Base-by-base conservation (phyloP, 1,140 invertebrate species). In the Brachionus sp. region DNA sequence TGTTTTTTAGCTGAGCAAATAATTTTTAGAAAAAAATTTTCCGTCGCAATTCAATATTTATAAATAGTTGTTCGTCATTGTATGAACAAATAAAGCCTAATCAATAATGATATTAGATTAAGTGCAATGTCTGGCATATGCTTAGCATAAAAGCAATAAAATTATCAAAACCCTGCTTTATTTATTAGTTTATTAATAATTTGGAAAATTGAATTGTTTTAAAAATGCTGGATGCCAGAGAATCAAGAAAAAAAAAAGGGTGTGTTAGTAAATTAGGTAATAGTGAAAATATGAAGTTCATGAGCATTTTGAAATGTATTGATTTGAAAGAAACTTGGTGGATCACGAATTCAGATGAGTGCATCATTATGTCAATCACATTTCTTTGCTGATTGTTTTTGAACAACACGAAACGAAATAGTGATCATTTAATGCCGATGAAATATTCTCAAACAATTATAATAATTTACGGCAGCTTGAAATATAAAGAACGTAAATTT, bases 401-500 rank as follows among this genome's bases (percentile, higher is more conserved):
- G 50, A 50, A 16, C 9, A 66, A 33, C 64, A 66, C 29, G 64
- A 66, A 66, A 16, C 7, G 64, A 66, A 66, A 33, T 13, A 66
- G 33, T 66, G 64, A 66, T 66, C 33, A 0, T 5, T n/a, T 33
- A 66, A 66, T 33, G n/a, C 25, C 29, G 25, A 66, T 29, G 5
- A 66, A 33, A 13, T 66, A 66, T 33, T 33, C 25, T 33, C 64
- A 33, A n/a, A 66, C 29, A 33, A 66, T 66, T 66, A 66, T 66
- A 66, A 66, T 66, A 66, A 66, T 66, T 66, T 66, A 66, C 64
- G 64, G 64, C 64, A 66, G 33, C 33, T 66, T 16, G 33, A 23
- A 66, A 66, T 66, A 66, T 66, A 66, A 33, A 66, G 33, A 66
- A 66, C 64, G 64, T 66, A 57, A 57, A 57, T 19, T 57, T 57